phyloP scores from a whole-genome alignment of 1,140 invertebrate species.

The Saxidomus purpurata region DNA sequence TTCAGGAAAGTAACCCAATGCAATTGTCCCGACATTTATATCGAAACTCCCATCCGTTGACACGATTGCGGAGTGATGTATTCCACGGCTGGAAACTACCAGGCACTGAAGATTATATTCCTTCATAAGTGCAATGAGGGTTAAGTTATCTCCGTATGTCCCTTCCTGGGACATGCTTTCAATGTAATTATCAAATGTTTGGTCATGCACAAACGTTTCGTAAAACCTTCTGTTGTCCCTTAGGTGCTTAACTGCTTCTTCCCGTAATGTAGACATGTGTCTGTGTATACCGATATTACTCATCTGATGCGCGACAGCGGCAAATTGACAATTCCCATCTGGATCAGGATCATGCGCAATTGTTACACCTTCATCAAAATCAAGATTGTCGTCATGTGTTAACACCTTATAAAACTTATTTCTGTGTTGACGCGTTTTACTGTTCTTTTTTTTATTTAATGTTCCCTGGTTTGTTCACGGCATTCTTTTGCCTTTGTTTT shows the following conservation, averaged over 20 bases:
- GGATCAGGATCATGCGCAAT: not conserved
- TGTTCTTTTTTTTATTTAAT: not conserved
- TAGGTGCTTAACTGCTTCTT: conserved; percentile 13
- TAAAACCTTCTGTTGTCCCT: not conserved
- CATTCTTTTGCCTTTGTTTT: not conserved
- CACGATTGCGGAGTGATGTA: conserved; percentile 3
- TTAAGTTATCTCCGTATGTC: conserved; percentile 45
- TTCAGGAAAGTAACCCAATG: conserved; percentile 50
- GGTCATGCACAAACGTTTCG: conserved; percentile 33
- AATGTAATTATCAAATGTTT: conserved; percentile 26
- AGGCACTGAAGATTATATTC: conserved; percentile 48
- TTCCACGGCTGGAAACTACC: conserved; percentile 13
- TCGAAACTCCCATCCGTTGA: conserved; percentile 25
- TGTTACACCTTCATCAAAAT: not conserved
- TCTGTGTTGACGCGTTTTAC: not conserved
- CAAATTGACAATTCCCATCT: conserved; percentile 26
- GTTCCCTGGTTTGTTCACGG: not conserved
- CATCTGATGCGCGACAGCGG: conserved; percentile 12
- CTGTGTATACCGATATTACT: not conserved
- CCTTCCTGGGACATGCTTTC: not conserved
- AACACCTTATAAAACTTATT: not conserved
- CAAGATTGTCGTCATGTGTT: conserved; percentile 26
- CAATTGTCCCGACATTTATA: not conserved
- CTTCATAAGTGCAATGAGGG: conserved; percentile 1
- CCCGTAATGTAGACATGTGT: not conserved